Evolutionary conservation across 2,888 invertebrate genomes (phyloP), one percentile per base, ranked within the genome.

Genomic region (Gortyna flavago): DNA sequence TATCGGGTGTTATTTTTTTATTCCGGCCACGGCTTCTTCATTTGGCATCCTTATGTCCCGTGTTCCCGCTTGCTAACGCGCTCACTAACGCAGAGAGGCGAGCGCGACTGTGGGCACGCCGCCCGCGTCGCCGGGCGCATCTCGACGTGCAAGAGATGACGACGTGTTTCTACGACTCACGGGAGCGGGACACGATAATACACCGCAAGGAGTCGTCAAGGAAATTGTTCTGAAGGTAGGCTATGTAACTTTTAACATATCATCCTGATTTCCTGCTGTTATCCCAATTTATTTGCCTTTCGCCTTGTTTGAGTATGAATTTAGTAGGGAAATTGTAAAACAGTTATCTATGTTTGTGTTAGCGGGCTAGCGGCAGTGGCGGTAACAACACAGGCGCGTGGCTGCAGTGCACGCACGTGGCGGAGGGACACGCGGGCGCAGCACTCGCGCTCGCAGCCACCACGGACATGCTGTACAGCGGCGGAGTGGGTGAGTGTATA

Each of bases 351-450:
- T 57, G 51, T 66, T 6, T 54, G 8, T 64, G 54, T 7, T 67
- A 92, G 92, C 89, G 92, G 1, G 86, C 82, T 7, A 90, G 90
- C 41, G 89, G 91, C 65, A 87, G 91, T 64, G 90, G 94, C 18
- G 88, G 91, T 38, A 90, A 83, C 72, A 88, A 87, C 51, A 90
- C 92, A 5, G 87, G 88, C 72, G 89, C 97, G 78, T 97, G 98
- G 91, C 95, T 99, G 78, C 97, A 98, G 83, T 98, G 98, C 92
- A 98, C 98, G 41, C 98, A 98, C 92, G 97, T 98, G 74, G 98
- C 98, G 16, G 98, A 98, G 92, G 99, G 99, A 0, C 99, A 99
- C 94, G 97, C 98, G 73, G 98, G 98, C 94, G 98, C 98, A 5
- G 98, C 99, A 62, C 96, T 99, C 5, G 97, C 98, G 13, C 97